Evolutionary conservation across 2,113 vertebrate species (phyloP).

Genomic region (Heptranchias perlo): DNA sequence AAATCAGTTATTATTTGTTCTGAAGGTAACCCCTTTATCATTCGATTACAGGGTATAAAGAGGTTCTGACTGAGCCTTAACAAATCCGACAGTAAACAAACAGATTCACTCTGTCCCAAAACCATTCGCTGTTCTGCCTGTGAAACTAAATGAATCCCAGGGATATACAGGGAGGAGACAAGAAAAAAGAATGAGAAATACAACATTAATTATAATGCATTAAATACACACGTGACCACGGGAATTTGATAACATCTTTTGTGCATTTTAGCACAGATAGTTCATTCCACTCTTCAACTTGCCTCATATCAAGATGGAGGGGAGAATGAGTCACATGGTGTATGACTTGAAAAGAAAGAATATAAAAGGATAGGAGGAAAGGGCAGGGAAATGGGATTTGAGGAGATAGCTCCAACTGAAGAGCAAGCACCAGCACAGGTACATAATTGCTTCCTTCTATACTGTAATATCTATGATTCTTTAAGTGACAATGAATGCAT

Average conservation of each 20-base stretch:
- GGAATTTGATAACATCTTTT: neutral
- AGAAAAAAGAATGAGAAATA: neutral
- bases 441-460: neutral
- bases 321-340: neutral
- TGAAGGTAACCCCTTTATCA: neutral
- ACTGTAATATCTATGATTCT: neutral
- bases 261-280: neutral
- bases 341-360: neutral
- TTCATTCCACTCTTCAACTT: neutral
- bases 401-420: neutral
- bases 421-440: neutral
- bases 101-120: neutral
- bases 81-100: neutral
- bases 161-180: neutral
- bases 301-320: neutral
- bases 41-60: neutral
- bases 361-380: neutral
- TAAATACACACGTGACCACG: neutral
- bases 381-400: neutral
- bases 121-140: neutral
- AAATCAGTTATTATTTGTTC: neutral
- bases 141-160: neutral
- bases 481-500: neutral
- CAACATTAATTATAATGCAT: neutral
- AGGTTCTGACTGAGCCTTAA: neutral